phyloP scores from a whole-genome alignment of 2,113 vertebrate species.

The Gracilinanus agilis region DNA sequence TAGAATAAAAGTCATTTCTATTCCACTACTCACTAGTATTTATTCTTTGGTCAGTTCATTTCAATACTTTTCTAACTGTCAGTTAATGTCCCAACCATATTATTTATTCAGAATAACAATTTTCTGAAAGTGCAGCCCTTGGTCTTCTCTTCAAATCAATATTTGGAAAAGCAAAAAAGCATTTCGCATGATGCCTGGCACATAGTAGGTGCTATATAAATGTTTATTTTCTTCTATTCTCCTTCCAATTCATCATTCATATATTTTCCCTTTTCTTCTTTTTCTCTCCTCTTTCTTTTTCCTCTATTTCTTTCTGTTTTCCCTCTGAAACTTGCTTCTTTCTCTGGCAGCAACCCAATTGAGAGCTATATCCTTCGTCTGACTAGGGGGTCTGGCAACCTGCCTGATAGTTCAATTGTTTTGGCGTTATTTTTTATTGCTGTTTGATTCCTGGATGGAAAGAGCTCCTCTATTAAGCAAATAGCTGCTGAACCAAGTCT shows the following conservation, averaged over 20 bases:
- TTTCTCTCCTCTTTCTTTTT: not conserved
- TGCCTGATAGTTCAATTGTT: not conserved
- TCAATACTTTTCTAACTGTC: not conserved
- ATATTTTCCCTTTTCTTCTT: not conserved
- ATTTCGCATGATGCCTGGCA: not conserved
- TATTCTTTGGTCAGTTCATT: not conserved
- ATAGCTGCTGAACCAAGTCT: conserved; percentile 13
- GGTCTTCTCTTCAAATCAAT: not conserved
- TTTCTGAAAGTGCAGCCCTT: not conserved
- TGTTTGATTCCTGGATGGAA: conserved; percentile 60
- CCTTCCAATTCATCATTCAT: not conserved
- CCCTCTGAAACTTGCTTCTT: not conserved
- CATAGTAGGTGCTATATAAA: not conserved
- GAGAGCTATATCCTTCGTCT: conserved; percentile 3
- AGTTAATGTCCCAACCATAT: not conserved
- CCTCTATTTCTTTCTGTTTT: conserved; percentile 11
- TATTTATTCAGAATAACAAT: conserved; percentile 51
- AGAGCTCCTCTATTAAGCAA: conserved; percentile 47
- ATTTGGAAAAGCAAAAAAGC: not conserved
- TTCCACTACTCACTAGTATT: not conserved
- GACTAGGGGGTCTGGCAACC: not conserved
- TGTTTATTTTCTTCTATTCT: not conserved
- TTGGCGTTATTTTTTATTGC: conserved; percentile 9
- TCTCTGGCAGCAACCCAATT: conserved; percentile 49
- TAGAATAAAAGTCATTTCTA: not conserved